Percentiles rank a stretch among this genome's conserved stretches.
Conservation (phyloP, 2,888 invertebrate genomes). For the Drosophila prolongata region DNA sequence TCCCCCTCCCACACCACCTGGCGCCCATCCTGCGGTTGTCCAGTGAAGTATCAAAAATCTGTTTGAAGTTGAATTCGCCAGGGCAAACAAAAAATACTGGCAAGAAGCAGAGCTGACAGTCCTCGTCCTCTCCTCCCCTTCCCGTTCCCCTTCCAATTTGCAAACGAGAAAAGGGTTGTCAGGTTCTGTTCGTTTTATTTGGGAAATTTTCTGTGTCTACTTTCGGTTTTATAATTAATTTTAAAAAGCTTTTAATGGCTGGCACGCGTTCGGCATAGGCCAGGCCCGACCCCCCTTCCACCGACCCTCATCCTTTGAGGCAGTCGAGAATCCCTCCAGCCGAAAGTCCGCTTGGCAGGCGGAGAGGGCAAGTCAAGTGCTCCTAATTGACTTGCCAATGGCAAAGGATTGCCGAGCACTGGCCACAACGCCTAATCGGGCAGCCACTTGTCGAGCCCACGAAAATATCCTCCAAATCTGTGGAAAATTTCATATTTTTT, state of each 20-base stretch:
- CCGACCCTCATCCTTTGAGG: not conserved
- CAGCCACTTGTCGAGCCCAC: not conserved
- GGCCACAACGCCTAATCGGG: slow-evolving; percentile 5
- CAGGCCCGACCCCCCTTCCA: not conserved
- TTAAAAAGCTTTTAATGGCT: slow-evolving; percentile 77
- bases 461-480: not conserved
- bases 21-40: slow-evolving; percentile 58
- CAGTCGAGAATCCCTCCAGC: slow-evolving; percentile 6
- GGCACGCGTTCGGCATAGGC: slow-evolving; percentile 56
- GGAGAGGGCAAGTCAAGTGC: slow-evolving; percentile 32
- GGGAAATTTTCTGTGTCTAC: slow-evolving; percentile 60
- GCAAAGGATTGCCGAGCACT: slow-evolving; percentile 22
- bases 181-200: slow-evolving; percentile 55
- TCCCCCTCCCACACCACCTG: not conserved
- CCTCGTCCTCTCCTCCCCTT: not conserved
- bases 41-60: slow-evolving; percentile 70
- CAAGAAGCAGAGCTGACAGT: slow-evolving; percentile 2
- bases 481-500: not conserved
- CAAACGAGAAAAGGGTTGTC: slow-evolving; percentile 66
- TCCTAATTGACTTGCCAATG: slow-evolving; percentile 49
- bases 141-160: not conserved
- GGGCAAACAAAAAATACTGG: slow-evolving; percentile 12
- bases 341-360: slow-evolving; percentile 1
- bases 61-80: slow-evolving; percentile 71
- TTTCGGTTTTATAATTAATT: slow-evolving; percentile 77